Evolutionary conservation across 2,797 vertebrate species (phyloP).

Genomic region (Eidolon dupreanum): DNA sequence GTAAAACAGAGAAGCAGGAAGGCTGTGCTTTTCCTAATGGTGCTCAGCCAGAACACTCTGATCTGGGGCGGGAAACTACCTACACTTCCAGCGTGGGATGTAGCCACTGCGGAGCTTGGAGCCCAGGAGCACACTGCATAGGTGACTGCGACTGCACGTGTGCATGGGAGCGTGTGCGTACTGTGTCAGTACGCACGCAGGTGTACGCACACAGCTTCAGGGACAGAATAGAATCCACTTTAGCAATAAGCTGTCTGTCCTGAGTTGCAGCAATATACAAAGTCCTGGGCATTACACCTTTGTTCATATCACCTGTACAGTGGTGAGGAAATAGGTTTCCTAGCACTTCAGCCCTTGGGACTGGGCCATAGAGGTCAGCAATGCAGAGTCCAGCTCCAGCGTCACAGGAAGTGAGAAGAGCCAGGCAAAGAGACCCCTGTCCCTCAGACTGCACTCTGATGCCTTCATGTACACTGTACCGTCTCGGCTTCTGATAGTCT

Average conservation of each 20-base stretch:
- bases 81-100: not conserved
- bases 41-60: not conserved
- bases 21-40: not conserved
- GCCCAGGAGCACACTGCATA: not conserved
- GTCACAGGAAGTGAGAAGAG: not conserved
- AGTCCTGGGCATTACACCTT: not conserved
- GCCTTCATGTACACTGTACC: not conserved
- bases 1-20: not conserved
- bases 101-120: not conserved
- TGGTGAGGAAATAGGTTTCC: not conserved
- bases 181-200: too few species aligned
- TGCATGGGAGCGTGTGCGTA: fast-evolving
- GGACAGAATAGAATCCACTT: not conserved
- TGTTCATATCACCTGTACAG: not conserved
- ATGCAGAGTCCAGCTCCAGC: not conserved
- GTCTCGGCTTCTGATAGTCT: not conserved
- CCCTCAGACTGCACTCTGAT: not conserved
- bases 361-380: not conserved
- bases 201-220: not conserved
- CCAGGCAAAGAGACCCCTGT: not conserved
- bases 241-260: not conserved
- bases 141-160: not conserved
- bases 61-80: not conserved
- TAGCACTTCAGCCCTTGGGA: not conserved
- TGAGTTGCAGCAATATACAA: not conserved